These are phyloP conservation scores for Palythoa grandiflora DNA, from an alignment of 92 coral and sea anemone species.

Conservation along the genomic window DNA sequence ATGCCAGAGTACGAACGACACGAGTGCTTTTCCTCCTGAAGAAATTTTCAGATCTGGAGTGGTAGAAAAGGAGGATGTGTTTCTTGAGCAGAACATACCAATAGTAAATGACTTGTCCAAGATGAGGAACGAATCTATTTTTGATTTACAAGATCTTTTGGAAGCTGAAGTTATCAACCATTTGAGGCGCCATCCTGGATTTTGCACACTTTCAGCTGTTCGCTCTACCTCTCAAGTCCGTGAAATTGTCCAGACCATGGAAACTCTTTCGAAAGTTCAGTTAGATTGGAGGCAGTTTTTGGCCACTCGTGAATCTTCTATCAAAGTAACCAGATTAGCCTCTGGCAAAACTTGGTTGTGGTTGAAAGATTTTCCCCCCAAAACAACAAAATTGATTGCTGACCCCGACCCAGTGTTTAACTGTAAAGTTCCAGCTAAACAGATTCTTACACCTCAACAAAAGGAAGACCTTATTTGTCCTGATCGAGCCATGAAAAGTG, in stretches of 20 bases:
- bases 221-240: background rate
- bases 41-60: background rate
- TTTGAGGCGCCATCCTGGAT: background rate
- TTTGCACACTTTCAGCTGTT: background rate
- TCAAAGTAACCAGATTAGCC: background rate
- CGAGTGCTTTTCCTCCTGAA: background rate
- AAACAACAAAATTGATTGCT: background rate
- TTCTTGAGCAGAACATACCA: background rate
- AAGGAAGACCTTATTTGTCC: background rate
- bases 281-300: conserved; percentile 24
- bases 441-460: background rate
- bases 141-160: background rate
- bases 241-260: background rate
- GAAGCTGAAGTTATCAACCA: conserved; percentile 14
- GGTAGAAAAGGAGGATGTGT: background rate
- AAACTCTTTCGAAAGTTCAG: background rate
- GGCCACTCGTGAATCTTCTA: background rate
- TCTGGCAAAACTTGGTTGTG: background rate
- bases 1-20: background rate
- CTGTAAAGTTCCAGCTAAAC: background rate
- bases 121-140: background rate
- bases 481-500: background rate
- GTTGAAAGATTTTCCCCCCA: background rate
- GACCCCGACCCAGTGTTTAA: background rate
- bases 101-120: background rate